Conservation (phyloP, 2,888 invertebrate species). For the Lordiphosa fenestrarum region DNA sequence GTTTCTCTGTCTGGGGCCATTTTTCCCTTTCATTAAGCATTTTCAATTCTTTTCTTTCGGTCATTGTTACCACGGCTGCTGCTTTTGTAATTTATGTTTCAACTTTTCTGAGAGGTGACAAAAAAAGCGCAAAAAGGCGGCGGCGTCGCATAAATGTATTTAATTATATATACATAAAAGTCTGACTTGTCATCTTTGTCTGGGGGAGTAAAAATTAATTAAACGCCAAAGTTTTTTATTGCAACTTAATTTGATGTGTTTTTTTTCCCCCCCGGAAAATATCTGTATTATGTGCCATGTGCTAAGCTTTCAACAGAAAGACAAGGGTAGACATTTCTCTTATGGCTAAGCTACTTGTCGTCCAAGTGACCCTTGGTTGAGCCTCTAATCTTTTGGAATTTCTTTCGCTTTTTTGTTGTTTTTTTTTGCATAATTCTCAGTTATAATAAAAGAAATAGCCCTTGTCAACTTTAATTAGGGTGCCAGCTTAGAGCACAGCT, state of each 20-base stretch:
- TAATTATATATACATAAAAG: slow-evolving; percentile 68
- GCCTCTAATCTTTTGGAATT: slow-evolving; percentile 54
- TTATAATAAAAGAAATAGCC: slow-evolving; percentile 35
- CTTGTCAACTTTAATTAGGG: slow-evolving; percentile 74
- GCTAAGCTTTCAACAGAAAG: slow-evolving; percentile 30
- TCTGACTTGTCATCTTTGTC: slow-evolving; percentile 42
- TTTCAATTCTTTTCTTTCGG: slow-evolving; percentile 55
- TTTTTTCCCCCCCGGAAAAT: slow-evolving; percentile 26
- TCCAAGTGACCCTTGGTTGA: slow-evolving; percentile 63
- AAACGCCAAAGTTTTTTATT: slow-evolving; percentile 31
- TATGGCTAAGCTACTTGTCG: slow-evolving; percentile 42
- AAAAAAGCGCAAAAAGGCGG: slow-evolving; percentile 6
- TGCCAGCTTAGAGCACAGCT: slow-evolving; percentile 54
- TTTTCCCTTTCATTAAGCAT: slow-evolving; percentile 64
- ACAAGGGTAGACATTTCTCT: slow-evolving; percentile 60
- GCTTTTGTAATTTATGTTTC: slow-evolving; percentile 55
- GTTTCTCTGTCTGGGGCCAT: slow-evolving; percentile 22
- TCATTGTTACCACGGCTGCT: slow-evolving; percentile 31
- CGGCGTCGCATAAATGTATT: slow-evolving; percentile 54
- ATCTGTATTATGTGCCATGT: slow-evolving; percentile 25
- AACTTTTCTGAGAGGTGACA: slow-evolving; percentile 40
- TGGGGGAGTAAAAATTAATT: slow-evolving; percentile 53
- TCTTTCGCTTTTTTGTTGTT: background rate
- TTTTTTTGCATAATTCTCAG: slow-evolving; percentile 49
- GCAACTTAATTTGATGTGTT: slow-evolving; percentile 22